phyloP scores from a whole-genome alignment of 2,797 vertebrate genomes.

The Sebastes itinus region DNA sequence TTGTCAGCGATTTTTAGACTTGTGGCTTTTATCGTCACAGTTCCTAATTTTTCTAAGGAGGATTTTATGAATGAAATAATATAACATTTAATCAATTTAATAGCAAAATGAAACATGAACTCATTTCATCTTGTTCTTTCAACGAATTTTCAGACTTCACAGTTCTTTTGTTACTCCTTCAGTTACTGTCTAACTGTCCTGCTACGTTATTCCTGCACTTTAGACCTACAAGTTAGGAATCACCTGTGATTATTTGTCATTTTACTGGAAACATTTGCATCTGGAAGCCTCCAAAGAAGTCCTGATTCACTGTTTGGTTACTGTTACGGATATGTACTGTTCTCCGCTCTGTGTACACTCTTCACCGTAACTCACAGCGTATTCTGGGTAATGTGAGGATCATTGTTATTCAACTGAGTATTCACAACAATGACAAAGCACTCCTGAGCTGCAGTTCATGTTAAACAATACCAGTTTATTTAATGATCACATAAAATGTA shows the following conservation, averaged over 20 bases:
- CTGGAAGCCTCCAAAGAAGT: constrained; percentile 7
- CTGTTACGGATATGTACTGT: neutral
- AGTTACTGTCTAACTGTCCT: neutral
- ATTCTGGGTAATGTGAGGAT: constrained; percentile 12
- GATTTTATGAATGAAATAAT: neutral
- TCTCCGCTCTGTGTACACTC: neutral
- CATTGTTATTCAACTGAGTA: neutral
- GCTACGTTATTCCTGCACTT: neutral
- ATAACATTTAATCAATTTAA: neutral
- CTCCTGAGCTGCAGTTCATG: neutral
- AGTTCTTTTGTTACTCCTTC: neutral
- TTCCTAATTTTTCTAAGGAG: neutral
- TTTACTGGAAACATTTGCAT: neutral
- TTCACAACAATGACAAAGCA: constrained; percentile 1
- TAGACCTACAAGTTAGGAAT: neutral
- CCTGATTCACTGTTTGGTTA: constrained; percentile 15
- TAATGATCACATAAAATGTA: constrained; percentile 32
- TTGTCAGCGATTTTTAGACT: neutral
- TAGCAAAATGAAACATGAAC: neutral
- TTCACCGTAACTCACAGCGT: neutral
- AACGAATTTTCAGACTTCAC: neutral
- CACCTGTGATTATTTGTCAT: neutral
- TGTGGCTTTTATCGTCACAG: neutral
- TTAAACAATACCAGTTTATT: constrained; percentile 52
- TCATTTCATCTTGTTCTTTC: neutral